A percentile compares a stretch with the other conserved stretches of the same genome.
Conservation (phyloP, 1,140 invertebrate species). For the Conus ventricosus region DNA sequence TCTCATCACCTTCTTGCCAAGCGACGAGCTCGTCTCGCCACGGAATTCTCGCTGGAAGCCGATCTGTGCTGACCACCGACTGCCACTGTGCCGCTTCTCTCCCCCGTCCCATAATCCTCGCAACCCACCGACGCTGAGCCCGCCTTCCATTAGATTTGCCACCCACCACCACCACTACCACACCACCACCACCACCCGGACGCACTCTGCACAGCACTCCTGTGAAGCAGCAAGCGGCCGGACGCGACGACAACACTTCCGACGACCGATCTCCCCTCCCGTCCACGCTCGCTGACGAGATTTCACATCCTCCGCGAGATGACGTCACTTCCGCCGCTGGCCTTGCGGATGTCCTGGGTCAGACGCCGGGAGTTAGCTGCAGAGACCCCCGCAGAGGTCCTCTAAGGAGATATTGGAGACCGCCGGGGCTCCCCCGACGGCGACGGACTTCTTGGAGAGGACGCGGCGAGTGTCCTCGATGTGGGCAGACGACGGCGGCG, state of each 20-base stretch:
- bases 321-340: neutral
- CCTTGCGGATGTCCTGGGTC: neutral
- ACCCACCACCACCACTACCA: neutral
- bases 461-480: neutral
- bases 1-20: neutral
- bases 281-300: neutral
- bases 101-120: neutral
- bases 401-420: neutral
- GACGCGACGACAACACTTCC: too few species aligned
- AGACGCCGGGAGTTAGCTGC: neutral
- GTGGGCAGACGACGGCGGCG: neutral
- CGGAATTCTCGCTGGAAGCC: neutral
- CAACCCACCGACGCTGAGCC: too few species aligned
- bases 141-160: neutral
- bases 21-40: neutral
- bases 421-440: neutral
- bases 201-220: neutral
- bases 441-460: neutral
- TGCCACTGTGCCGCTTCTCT: neutral
- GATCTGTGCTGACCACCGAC: constrained; percentile 4
- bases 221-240: neutral
- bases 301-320: neutral
- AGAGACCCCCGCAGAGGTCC: neutral
- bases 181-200: neutral
- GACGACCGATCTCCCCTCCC: neutral